These are phyloP conservation scores for Margaritifera margaritifera DNA, from an alignment of 2,888 invertebrate genomes.

Conservation along the genomic window DNA sequence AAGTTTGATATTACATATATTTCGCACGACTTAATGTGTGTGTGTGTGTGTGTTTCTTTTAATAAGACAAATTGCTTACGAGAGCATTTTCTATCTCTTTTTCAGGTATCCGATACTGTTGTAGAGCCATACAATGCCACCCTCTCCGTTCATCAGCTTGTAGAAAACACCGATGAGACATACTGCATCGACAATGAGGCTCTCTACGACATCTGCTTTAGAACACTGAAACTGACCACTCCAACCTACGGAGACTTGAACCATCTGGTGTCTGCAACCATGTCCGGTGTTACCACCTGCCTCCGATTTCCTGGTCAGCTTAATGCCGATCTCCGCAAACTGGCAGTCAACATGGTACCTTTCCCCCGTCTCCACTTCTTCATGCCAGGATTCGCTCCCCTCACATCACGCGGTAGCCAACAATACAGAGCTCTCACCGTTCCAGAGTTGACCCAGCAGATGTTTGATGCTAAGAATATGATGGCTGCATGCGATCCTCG, in stretches of 20 bases:
- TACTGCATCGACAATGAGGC: constrained; percentile 93
- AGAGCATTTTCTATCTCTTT: constrained; percentile 3
- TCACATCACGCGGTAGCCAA: constrained; percentile 66
- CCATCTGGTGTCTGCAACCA: constrained; percentile 79
- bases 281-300: constrained; percentile 82
- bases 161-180: constrained; percentile 91
- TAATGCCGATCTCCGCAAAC: constrained; percentile 57
- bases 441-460: constrained; percentile 74
- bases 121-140: constrained; percentile 87
- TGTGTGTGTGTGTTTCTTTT: too few relatives aligned
- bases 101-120: constrained; percentile 81
- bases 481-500: constrained; percentile 96
- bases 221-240: constrained; percentile 84
- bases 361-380: constrained; percentile 81
- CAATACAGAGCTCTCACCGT: constrained; percentile 69
- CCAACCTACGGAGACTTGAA: constrained; percentile 93
- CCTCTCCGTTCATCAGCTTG: constrained; percentile 79
- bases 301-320: constrained; percentile 80
- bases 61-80: background rate
- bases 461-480: constrained; percentile 97
- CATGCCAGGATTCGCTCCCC: constrained; percentile 68
- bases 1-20: too few relatives aligned
- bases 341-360: constrained; percentile 83
- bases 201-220: constrained; percentile 90
- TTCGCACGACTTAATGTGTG: background rate